These are phyloP conservation scores for Sicus ferrugineus DNA, from an alignment of 2,888 invertebrate genomes.

Conservation along the genomic window DNA sequence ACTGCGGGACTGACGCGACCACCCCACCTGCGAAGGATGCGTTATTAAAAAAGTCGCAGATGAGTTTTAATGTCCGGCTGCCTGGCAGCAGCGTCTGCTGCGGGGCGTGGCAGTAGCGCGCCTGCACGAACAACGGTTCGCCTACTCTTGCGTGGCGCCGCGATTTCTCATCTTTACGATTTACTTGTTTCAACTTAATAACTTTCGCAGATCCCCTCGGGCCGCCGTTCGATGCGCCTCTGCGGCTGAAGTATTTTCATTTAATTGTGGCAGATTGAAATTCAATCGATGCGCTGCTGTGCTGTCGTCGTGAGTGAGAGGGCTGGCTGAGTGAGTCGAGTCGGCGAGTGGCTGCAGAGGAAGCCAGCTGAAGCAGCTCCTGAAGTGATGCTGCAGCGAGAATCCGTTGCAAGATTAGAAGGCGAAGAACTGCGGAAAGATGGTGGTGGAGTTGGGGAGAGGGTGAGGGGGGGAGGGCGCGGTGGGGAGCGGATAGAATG, in stretches of 20 bases:
- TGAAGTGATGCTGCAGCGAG: neutral
- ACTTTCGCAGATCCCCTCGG: neutral
- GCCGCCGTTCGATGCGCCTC: neutral
- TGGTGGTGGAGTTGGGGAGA: neutral
- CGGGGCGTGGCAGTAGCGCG: no score
- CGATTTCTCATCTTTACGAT: neutral
- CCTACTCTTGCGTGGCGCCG: neutral
- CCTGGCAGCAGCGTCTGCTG: neutral
- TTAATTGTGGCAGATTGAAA: slow-evolving; percentile 15
- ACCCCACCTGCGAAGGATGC: neutral
- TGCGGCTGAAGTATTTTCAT: neutral
- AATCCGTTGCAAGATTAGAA: neutral
- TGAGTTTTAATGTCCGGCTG: neutral
- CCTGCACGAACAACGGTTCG: neutral
- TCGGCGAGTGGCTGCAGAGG: no score
- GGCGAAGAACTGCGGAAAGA: no score
- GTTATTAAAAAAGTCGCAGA: neutral
- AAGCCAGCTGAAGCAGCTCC: no score
- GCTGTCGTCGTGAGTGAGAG: neutral
- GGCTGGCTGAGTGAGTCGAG: neutral
- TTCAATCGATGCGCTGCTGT: slow-evolving; percentile 12
- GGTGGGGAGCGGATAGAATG: neutral
- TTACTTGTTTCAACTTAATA: no score
- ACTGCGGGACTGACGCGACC: neutral
- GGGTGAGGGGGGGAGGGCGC: neutral